phyloP scores from a whole-genome alignment of 2,113 vertebrate species.

The Carlito syrichta region DNA sequence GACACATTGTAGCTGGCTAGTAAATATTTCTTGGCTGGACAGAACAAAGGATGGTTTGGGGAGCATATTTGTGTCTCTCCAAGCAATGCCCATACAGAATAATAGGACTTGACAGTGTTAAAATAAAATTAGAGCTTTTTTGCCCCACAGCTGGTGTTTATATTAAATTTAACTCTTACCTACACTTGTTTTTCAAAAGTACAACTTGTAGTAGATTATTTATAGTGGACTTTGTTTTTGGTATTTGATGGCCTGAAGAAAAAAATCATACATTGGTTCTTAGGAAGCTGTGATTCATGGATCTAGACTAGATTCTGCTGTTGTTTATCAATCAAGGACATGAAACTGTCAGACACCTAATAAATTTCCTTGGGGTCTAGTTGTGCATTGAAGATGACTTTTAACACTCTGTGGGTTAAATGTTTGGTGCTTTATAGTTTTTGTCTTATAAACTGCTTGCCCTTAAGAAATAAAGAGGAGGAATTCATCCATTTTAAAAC shows the following conservation, averaged over 20 bases:
- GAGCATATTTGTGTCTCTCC: neutral
- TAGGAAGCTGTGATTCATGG: neutral
- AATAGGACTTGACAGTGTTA: neutral
- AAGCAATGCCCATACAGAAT: neutral
- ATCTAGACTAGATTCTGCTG: neutral
- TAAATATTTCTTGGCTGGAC: neutral
- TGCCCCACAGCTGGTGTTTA: neutral
- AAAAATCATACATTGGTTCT: neutral
- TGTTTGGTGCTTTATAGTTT: neutral
- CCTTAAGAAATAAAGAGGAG: neutral
- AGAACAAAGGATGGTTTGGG: neutral
- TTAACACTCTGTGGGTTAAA: neutral
- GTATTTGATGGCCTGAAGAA: neutral
- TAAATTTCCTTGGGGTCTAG: neutral
- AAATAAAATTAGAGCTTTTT: neutral
- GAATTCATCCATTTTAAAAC: neutral
- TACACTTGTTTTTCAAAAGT: neutral
- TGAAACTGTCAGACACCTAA: neutral
- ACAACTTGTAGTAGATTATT: neutral
- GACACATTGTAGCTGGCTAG: neutral
- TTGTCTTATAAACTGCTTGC: neutral
- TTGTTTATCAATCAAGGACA: neutral
- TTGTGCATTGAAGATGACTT: neutral
- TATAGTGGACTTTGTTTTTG: neutral
- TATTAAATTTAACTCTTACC: neutral